Percentiles rank a stretch among this genome's conserved stretches.
phyloP scores from a whole-genome alignment of 1,140 invertebrate genomes.

The Tenebrio molitor region DNA sequence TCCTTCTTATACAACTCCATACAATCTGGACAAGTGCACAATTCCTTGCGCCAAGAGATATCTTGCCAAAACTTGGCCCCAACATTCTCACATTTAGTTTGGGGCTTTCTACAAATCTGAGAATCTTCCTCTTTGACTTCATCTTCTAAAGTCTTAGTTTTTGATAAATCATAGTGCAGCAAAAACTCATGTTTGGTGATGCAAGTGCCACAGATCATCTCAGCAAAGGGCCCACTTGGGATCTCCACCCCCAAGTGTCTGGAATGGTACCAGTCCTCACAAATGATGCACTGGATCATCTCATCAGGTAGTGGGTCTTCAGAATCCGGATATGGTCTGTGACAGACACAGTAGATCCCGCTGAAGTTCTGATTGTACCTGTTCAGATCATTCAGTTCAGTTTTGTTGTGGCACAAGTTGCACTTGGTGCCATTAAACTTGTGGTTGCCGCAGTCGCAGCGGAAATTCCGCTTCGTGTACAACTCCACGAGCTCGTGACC shows the following conservation, averaged over 20 bases:
- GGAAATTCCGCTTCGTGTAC: constrained; percentile 97
- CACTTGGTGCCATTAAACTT: constrained; percentile 79
- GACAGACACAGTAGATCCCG: constrained; percentile 93
- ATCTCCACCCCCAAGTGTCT: constrained; percentile 79
- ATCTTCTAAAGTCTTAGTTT: constrained; percentile 55
- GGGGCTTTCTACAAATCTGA: constrained; percentile 61
- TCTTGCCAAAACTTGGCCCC: constrained; percentile 77
- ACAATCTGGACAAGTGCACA: constrained; percentile 80
- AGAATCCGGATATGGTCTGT: constrained; percentile 95
- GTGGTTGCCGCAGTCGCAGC: constrained; percentile 97
- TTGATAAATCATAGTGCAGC: constrained; percentile 75
- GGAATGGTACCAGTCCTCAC: constrained; percentile 98
- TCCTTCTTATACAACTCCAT: constrained; percentile 78
- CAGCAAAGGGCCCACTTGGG: constrained; percentile 70
- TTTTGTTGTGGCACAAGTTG: constrained; percentile 79
- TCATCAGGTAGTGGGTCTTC: constrained; percentile 85
- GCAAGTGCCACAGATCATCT: constrained; percentile 84
- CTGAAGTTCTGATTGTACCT: constrained; percentile 96
- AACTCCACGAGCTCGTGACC: constrained; percentile 96
- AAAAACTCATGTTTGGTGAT: constrained; percentile 84
- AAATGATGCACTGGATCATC: constrained; percentile 97
- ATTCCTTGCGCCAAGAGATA: constrained; percentile 77
- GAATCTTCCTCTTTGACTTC: constrained; percentile 19
- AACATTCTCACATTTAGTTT: constrained; percentile 53
- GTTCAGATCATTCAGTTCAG: constrained; percentile 80